Conservation (phyloP, 2,113 vertebrate genomes). For the Pachyramphus minor region DNA sequence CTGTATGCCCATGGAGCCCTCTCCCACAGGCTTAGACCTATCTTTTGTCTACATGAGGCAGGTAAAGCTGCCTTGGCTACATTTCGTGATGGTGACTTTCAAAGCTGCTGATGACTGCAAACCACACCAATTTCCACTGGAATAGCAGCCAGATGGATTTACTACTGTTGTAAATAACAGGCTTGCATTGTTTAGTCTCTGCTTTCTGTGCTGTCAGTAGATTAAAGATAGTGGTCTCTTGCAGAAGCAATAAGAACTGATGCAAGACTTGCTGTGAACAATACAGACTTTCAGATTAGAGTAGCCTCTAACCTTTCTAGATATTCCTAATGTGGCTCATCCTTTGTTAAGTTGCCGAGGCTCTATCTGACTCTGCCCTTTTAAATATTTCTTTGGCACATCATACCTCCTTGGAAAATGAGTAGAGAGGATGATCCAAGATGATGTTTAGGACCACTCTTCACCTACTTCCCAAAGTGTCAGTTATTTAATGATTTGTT, state of each 20-base stretch:
- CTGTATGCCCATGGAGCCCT: background rate
- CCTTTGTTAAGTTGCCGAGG: background rate
- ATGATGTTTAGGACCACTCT: background rate
- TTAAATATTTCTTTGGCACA: background rate
- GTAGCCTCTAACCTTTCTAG: background rate
- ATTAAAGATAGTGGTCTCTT: background rate
- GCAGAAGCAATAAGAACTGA: background rate
- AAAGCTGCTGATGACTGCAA: background rate
- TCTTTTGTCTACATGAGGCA: background rate
- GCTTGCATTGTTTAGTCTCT: constrained; percentile 7
- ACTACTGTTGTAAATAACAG: background rate
- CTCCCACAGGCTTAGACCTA: background rate
- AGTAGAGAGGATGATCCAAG: background rate
- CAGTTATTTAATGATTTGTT: background rate
- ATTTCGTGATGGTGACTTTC: background rate
- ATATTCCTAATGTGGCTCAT: background rate
- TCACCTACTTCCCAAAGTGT: background rate
- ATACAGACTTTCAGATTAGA: background rate
- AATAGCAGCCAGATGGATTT: constrained; percentile 19
- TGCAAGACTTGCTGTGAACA: background rate
- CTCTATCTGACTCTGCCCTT: background rate
- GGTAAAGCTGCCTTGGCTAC: background rate
- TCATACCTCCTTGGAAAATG: background rate
- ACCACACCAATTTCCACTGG: background rate
- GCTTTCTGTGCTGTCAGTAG: background rate